These are phyloP conservation scores for Oryzias celebensis DNA, from an alignment of 2,113 vertebrate genomes.

Conservation along the genomic window DNA sequence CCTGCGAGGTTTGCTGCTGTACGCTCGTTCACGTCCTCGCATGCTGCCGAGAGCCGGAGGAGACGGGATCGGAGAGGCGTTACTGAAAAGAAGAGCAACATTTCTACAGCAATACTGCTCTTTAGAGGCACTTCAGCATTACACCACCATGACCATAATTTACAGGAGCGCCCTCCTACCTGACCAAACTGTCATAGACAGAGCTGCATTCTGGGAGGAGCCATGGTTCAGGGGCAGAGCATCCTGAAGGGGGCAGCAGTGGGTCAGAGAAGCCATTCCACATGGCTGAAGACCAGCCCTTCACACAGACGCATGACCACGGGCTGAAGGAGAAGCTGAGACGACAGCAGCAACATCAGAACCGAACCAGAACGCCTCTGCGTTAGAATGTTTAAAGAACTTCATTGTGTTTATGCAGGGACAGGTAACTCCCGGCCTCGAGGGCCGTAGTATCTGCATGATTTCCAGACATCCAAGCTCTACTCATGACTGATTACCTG, in stretches of 20 bases:
- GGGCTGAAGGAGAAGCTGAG: conserved; percentile 56
- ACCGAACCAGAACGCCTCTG: neutral
- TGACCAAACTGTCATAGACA: conserved; percentile 80
- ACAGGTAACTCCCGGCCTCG: too few species aligned
- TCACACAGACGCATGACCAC: conserved; percentile 39
- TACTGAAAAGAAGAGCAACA: conserved; percentile 39
- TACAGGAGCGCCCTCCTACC: conserved; percentile 49
- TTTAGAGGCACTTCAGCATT: neutral
- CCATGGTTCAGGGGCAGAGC: conserved; percentile 77
- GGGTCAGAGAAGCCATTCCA: conserved; percentile 64
- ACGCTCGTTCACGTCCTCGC: conserved; percentile 46
- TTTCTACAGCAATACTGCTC: neutral
- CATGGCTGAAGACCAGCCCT: conserved; percentile 61
- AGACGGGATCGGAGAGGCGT: conserved; percentile 48
- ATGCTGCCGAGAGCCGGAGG: conserved; percentile 22
- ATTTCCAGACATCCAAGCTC: too few species aligned
- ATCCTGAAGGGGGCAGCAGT: conserved; percentile 27
- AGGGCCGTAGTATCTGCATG: too few species aligned
- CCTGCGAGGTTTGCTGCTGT: conserved; percentile 69
- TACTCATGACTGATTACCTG: too few species aligned
- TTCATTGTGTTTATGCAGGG: too few species aligned
- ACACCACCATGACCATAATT: neutral
- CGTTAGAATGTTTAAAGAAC: neutral
- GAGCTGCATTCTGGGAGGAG: conserved; percentile 80
- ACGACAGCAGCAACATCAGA: neutral